phyloP scores from a whole-genome alignment of 2,888 invertebrate species.

The Volucella bombylans region DNA sequence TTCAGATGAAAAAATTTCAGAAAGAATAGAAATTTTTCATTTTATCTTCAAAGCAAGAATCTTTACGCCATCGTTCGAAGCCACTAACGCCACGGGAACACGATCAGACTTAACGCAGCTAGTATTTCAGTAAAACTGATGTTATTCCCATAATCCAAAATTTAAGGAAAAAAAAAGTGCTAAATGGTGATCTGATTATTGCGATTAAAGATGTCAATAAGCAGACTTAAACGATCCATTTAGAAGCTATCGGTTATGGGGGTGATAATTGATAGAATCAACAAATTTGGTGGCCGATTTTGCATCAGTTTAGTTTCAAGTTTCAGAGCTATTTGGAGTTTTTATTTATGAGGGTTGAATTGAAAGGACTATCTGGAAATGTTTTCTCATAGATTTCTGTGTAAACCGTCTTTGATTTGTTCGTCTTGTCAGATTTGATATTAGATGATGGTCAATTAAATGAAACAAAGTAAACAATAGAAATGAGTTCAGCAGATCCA shows the following conservation, averaged over 20 bases:
- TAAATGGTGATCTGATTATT: neutral
- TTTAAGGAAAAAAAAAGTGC: neutral
- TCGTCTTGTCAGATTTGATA: no score
- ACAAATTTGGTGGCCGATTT: constrained; percentile 20
- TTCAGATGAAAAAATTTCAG: neutral
- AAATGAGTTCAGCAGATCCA: no score
- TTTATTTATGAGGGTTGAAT: no score
- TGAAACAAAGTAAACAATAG: no score
- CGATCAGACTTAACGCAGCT: constrained; percentile 8
- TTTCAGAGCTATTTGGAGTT: neutral
- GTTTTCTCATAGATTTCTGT: no score
- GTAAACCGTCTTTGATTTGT: no score
- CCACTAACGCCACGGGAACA: constrained; percentile 16
- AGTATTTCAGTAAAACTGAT: constrained; percentile 38
- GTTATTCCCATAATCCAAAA: neutral
- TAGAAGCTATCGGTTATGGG: constrained; percentile 13
- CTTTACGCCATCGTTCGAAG: constrained; percentile 34
- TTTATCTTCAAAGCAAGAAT: neutral
- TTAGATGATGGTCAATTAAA: no score
- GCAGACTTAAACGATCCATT: constrained; percentile 21
- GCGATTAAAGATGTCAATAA: neutral
- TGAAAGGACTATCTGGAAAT: no score
- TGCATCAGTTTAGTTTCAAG: constrained; percentile 18
- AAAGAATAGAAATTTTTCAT: neutral
- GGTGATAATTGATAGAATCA: constrained; percentile 40